Percentiles rank a stretch among this genome's conserved stretches.
Evolutionary conservation across 2,888 invertebrate genomes (phyloP).

Genomic region (Dynastes maya): DNA sequence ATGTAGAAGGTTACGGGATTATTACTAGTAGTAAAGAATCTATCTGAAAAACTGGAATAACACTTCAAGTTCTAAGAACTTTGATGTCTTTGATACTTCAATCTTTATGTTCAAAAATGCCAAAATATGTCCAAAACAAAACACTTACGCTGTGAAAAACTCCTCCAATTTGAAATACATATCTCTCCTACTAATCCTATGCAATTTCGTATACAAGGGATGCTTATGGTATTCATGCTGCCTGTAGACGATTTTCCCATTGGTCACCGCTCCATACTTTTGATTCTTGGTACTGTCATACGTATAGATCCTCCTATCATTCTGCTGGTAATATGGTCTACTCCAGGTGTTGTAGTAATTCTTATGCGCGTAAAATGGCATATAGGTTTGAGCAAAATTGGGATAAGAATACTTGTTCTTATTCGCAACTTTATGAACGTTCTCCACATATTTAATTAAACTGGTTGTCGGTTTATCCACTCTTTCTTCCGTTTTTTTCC

Average conservation of each 20-base stretch:
- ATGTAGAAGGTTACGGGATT: no score
- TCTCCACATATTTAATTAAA: conserved; percentile 28
- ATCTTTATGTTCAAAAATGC: no score
- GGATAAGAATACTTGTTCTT: conserved; percentile 35
- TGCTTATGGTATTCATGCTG: conserved; percentile 45
- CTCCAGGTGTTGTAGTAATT: conserved; percentile 32
- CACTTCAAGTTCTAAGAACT: no score
- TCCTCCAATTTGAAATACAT: conserved; percentile 76
- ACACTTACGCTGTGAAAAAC: conserved; percentile 76
- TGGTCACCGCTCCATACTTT: background rate
- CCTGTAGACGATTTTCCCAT: conserved; percentile 23
- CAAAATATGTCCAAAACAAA: no score
- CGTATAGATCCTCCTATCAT: conserved; percentile 17
- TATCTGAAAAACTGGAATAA: no score
- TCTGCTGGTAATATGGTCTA: conserved; percentile 32
- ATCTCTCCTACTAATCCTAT: conserved; percentile 76
- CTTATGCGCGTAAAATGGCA: conserved; percentile 34
- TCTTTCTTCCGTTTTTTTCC: conserved; percentile 24
- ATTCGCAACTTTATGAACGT: conserved; percentile 22
- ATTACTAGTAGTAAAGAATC: no score
- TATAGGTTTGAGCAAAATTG: conserved; percentile 35
- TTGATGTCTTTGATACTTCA: no score
- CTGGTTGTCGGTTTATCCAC: conserved; percentile 31
- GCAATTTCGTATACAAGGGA: conserved; percentile 69
- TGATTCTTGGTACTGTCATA: conserved; percentile 34